Conservation (phyloP, 2,888 invertebrate genomes). For the Cynaeus angustus region DNA sequence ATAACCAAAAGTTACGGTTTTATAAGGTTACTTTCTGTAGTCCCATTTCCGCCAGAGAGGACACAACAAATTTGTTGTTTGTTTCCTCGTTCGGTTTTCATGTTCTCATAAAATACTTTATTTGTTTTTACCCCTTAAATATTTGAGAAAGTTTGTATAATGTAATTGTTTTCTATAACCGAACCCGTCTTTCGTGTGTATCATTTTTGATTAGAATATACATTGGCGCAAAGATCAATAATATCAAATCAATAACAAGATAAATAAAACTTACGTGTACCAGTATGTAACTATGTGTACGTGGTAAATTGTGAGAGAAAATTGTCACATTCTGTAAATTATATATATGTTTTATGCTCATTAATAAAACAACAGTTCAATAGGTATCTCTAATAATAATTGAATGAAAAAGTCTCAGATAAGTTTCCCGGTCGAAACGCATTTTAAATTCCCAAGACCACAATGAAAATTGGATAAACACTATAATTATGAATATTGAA, state of each 20-base stretch:
- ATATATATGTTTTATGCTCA: too few relatives aligned
- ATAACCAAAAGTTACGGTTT: background rate
- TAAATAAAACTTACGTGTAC: background rate
- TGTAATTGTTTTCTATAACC: background rate
- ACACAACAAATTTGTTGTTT: constrained; percentile 9
- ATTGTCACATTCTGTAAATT: too few relatives aligned
- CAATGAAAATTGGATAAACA: constrained; percentile 19
- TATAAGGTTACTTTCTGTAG: background rate
- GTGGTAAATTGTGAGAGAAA: too few relatives aligned
- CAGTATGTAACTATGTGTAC: background rate
- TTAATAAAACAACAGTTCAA: background rate
- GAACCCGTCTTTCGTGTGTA: background rate
- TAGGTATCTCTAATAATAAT: too few relatives aligned
- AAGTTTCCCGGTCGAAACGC: background rate
- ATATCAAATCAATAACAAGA: background rate
- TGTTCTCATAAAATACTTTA: background rate
- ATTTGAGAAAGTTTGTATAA: too few relatives aligned
- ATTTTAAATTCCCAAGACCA: constrained; percentile 8
- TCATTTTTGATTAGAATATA: background rate
- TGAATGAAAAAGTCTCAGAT: constrained; percentile 2
- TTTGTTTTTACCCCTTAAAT: background rate
- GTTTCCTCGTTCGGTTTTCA: constrained; percentile 8
- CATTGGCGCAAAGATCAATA: background rate
- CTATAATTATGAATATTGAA: constrained; percentile 8
- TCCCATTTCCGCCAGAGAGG: constrained; percentile 1